These are phyloP conservation scores for Drosophila atroscutellata DNA, from an alignment of 2,888 invertebrate species.

Conservation along the genomic window DNA sequence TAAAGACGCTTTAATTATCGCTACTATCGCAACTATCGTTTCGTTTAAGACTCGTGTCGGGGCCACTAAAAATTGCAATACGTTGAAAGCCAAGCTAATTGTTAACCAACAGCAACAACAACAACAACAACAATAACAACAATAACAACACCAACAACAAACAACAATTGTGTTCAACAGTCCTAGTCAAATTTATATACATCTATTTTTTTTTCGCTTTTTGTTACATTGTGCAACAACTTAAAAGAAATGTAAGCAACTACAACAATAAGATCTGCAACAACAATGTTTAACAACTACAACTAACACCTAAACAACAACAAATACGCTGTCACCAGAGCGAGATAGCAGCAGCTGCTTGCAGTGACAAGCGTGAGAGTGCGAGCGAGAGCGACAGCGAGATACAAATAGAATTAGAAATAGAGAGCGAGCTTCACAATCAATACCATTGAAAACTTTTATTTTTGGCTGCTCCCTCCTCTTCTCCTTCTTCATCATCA, in stretches of 20 bases:
- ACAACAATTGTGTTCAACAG: conserved; percentile 44
- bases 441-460: conserved; percentile 51
- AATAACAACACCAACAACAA: conserved; percentile 8
- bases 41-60: conserved; percentile 38
- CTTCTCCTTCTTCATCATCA: background rate
- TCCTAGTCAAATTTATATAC: conserved; percentile 45
- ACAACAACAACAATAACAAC: conserved; percentile 13
- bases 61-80: conserved; percentile 41
- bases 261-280: conserved; percentile 24
- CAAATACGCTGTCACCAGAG: conserved; percentile 23
- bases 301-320: conserved; percentile 19
- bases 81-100: conserved; percentile 21
- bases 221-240: conserved; percentile 41
- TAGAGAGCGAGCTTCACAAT: conserved; percentile 55
- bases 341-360: conserved; percentile 40
- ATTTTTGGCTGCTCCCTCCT: conserved; percentile 1
- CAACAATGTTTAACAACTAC: conserved; percentile 8
- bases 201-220: conserved; percentile 32
- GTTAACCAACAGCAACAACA: conserved; percentile 22
- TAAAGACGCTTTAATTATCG: conserved; percentile 7
- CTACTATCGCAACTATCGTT: conserved; percentile 48
- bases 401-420: conserved; percentile 18
- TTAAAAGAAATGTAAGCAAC: conserved; percentile 6
- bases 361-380: conserved; percentile 35
- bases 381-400: conserved; percentile 7